phyloP scores from a whole-genome alignment of 2,113 vertebrate genomes.

The Prunella fulvescens region DNA sequence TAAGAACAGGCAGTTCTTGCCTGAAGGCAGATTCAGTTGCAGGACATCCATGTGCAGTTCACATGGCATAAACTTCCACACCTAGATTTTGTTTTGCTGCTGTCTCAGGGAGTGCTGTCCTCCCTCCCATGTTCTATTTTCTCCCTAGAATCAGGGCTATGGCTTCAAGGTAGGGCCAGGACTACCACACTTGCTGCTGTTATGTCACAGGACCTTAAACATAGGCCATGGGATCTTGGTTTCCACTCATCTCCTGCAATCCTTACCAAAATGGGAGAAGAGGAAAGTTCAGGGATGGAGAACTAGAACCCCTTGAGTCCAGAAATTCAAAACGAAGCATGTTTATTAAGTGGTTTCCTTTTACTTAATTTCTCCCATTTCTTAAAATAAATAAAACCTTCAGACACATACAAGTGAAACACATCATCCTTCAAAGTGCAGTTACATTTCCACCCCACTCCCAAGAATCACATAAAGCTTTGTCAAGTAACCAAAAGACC shows the following conservation, averaged over 20 bases:
- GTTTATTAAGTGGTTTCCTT: slow-evolving; percentile 57
- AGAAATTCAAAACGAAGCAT: slow-evolving; percentile 18
- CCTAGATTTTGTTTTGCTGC: neutral
- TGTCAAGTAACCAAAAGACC: slow-evolving; percentile 44
- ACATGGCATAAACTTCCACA: neutral
- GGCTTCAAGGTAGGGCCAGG: neutral
- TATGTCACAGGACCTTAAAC: neutral
- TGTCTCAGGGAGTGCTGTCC: neutral
- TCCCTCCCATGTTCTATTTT: neutral
- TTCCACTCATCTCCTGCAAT: neutral
- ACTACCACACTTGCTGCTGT: neutral
- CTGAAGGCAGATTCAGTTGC: neutral
- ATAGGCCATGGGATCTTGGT: neutral
- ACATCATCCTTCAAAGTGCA: slow-evolving; percentile 51
- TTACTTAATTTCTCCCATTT: slow-evolving; percentile 51
- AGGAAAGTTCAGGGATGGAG: neutral
- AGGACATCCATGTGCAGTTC: neutral
- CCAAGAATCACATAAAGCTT: slow-evolving; percentile 46
- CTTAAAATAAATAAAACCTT: slow-evolving; percentile 68
- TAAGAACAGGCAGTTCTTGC: neutral
- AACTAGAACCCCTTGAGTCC: neutral
- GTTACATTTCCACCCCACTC: slow-evolving; percentile 44
- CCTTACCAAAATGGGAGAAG: neutral
- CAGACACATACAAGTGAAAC: slow-evolving; percentile 42
- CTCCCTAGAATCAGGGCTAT: neutral